Evolutionary conservation across 2,797 vertebrate species (phyloP).

Genomic region (Hippopotamyrus pictus): DNA sequence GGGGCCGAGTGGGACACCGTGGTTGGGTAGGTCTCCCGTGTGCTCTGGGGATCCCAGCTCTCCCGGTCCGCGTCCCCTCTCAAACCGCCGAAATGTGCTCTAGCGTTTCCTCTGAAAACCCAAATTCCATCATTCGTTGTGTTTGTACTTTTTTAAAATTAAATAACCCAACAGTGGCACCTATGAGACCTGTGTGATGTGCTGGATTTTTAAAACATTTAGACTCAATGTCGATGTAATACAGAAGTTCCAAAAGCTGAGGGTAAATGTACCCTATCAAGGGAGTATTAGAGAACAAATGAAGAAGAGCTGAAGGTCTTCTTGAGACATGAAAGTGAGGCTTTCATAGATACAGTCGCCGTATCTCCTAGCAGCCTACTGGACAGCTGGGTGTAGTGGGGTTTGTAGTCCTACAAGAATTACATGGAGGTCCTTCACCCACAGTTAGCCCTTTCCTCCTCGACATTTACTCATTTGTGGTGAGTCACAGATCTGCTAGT

Average conservation of each 20-base stretch:
- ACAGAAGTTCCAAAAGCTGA: not conserved
- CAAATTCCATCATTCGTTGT: not conserved
- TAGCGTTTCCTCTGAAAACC: not conserved
- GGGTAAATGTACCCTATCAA: not conserved
- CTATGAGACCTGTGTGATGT: not conserved
- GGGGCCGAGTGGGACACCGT: not conserved
- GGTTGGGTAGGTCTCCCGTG: not conserved
- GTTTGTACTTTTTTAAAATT: slow-evolving; percentile 1
- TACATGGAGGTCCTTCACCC: not conserved
- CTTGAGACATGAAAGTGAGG: not conserved
- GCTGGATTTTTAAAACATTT: not conserved
- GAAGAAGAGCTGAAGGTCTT: not conserved
- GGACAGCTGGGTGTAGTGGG: not conserved
- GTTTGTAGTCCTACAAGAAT: slow-evolving; percentile 2
- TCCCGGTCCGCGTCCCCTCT: not conserved
- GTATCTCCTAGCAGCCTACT: not conserved
- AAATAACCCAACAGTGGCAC: not conserved
- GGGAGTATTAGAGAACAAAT: not conserved
- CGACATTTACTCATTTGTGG: not conserved
- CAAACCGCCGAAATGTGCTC: not conserved
- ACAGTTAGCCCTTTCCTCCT: not conserved
- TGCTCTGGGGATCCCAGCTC: not conserved
- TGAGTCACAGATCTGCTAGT: not conserved
- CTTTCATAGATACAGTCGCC: not conserved
- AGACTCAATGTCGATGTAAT: not conserved